Evolutionary conservation across 2,797 vertebrate genomes (phyloP), one percentile per base, ranked within the genome.

Genomic region (Acipenser transmontanus): DNA sequence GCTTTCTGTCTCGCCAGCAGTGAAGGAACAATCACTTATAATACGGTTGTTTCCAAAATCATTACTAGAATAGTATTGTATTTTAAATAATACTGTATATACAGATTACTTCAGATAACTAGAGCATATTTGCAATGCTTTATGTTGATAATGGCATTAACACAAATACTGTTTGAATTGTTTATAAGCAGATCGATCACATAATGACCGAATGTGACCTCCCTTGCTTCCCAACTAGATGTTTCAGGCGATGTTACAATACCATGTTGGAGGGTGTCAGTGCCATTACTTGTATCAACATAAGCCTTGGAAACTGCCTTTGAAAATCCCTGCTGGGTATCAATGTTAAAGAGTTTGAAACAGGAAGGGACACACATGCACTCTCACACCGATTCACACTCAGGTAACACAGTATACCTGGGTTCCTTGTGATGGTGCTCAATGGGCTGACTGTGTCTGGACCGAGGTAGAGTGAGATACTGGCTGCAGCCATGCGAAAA

Each of bases 401-500:
- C 78, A 82, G 86, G 71, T 79, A 86, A 88, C 17, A 17, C 82
- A 78, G 76, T 90, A 88, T 98, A 98, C 95, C 96, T 99, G 91
- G 85, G 80, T 75, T 97, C 91, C 88, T 84, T 91, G 79, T 91
- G 93, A 85, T 89, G 91, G 79, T 88, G 92, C 72, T 91, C 92
- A 87, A 79, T 80, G 87, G 82, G 90, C 75, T 93, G 94, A 88
- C 87, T 92, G 85, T 96, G 87, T 87, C 93, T 89, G 89, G 92
- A 93, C 87, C 92, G 93, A 96, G 96, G 96, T 91, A 97, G 91
- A 88, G 94, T 97, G 85, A 97, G 92, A 92, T 94, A 98, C 93
- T 94, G 95, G 94, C 96, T 99, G 93, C 83, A 86, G 83, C 81
- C 86, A 84, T 83, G 92, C 84, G 81, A 61, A 77, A 89, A 79